Conservation (phyloP, 2,888 invertebrate species). For the Agrotis puta region DNA sequence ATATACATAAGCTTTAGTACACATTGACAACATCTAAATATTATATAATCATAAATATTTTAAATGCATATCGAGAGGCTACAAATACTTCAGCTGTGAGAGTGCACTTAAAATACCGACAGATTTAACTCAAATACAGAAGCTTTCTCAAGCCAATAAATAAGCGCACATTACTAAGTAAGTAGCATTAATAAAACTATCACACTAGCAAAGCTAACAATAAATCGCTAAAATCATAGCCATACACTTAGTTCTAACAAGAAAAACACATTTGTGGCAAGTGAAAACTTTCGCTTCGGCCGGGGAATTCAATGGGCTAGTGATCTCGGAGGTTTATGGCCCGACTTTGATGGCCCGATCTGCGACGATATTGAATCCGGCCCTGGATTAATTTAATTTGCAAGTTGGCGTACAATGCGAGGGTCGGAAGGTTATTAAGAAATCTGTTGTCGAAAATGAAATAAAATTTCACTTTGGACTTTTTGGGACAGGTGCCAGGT, state of each 20-base stretch:
- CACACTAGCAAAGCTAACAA: conserved; percentile 19
- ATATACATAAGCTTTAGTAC: too few relatives aligned
- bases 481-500: conserved; percentile 43
- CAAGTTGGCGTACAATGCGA: conserved; percentile 73
- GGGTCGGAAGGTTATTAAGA: conserved; percentile 70
- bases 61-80: too few relatives aligned
- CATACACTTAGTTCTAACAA: conserved; percentile 72
- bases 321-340: conserved; percentile 72
- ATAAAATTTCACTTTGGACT: conserved; percentile 57
- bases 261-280: conserved; percentile 84
- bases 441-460: conserved; percentile 69
- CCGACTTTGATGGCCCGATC: conserved; percentile 74
- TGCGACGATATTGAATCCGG: conserved; percentile 74
- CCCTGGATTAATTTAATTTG: conserved; percentile 82
- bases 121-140: neutral
- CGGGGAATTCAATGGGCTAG: conserved; percentile 69
- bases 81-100: too few relatives aligned
- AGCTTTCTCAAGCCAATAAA: conserved; percentile 11
- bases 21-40: too few relatives aligned
- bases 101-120: neutral
- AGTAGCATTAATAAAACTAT: conserved; percentile 19
- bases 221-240: conserved; percentile 59
- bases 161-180: conserved; percentile 1
- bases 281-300: conserved; percentile 75
- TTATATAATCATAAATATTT: too few relatives aligned